A percentile compares a stretch with the other conserved stretches of the same genome.
These are phyloP conservation scores for Polypterus senegalus DNA, from an alignment of 2,113 vertebrate species.

Conservation along the genomic window DNA sequence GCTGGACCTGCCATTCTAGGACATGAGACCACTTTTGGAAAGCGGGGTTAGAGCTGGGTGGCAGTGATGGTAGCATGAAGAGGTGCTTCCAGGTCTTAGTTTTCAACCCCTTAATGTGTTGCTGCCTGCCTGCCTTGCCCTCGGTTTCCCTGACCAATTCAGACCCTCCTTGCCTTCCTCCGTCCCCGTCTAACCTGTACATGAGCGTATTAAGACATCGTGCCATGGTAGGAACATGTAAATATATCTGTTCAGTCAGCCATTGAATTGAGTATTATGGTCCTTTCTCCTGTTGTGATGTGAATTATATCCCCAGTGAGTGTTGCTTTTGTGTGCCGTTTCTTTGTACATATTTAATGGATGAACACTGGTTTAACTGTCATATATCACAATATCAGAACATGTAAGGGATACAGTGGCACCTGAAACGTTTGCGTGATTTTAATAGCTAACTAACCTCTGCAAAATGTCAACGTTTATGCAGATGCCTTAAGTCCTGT, in stretches of 20 bases:
- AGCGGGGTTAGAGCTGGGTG: slow-evolving; percentile 35
- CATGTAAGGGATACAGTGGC: slow-evolving; percentile 51
- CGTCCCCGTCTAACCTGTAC: slow-evolving; percentile 40
- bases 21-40: slow-evolving; percentile 42
- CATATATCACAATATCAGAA: slow-evolving; percentile 61
- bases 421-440: slow-evolving; percentile 48
- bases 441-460: slow-evolving; percentile 48
- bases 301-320: slow-evolving; percentile 57
- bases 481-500: slow-evolving; percentile 59
- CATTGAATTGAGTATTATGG: slow-evolving; percentile 41
- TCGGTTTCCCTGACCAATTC: slow-evolving; percentile 46
- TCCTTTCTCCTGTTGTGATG: slow-evolving; percentile 55
- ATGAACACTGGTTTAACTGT: slow-evolving; percentile 71
- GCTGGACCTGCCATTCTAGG: slow-evolving; percentile 57
- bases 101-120: slow-evolving; percentile 44
- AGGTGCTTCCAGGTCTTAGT: slow-evolving; percentile 46
- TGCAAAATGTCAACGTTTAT: slow-evolving; percentile 46
- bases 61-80: slow-evolving; percentile 45
- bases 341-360: slow-evolving; percentile 82
- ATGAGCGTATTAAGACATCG: slow-evolving; percentile 42
- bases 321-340: slow-evolving; percentile 63
- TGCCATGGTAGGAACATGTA: slow-evolving; percentile 56
- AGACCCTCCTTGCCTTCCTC: not conserved
- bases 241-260: slow-evolving; percentile 46
- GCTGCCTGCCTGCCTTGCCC: slow-evolving; percentile 45